These are phyloP conservation scores for Oopsacas minuta DNA, from an alignment of 37 sponge, comb jelly and placozoan genomes.

Conservation along the genomic window DNA sequence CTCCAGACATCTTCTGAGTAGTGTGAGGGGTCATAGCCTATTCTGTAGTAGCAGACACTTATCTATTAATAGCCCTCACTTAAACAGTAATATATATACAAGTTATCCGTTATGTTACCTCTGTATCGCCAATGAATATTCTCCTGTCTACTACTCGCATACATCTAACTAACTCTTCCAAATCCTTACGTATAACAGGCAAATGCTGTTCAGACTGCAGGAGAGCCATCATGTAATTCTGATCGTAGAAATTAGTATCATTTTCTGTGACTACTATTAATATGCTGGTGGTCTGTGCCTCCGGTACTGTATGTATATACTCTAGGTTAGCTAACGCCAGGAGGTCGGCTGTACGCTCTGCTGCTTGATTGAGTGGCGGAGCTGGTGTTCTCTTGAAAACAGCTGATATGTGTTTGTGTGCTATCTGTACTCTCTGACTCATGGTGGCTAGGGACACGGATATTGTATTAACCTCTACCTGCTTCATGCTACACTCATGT, in stretches of 20 bases:
- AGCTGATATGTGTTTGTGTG: neutral
- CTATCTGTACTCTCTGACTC: neutral
- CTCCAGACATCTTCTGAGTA: neutral
- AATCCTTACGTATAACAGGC: neutral
- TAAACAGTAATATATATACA: neutral
- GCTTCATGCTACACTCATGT: neutral
- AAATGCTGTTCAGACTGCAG: neutral
- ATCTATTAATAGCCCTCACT: neutral
- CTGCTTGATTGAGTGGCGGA: neutral
- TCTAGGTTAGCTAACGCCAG: neutral
- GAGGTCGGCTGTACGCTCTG: neutral
- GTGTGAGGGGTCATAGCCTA: neutral
- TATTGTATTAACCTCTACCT: neutral
- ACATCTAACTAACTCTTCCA: neutral
- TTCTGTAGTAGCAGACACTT: constrained; percentile 1
- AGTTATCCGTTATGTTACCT: neutral
- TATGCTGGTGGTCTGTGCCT: neutral
- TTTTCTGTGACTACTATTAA: neutral
- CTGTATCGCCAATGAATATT: neutral
- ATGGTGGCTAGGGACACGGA: neutral
- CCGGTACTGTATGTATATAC: neutral
- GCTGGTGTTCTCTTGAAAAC: neutral
- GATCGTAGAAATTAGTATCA: neutral
- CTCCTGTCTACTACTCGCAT: neutral
- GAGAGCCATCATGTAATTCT: neutral